Conservation (phyloP, 2,797 vertebrate genomes). For the Hippocampus kuda region DNA sequence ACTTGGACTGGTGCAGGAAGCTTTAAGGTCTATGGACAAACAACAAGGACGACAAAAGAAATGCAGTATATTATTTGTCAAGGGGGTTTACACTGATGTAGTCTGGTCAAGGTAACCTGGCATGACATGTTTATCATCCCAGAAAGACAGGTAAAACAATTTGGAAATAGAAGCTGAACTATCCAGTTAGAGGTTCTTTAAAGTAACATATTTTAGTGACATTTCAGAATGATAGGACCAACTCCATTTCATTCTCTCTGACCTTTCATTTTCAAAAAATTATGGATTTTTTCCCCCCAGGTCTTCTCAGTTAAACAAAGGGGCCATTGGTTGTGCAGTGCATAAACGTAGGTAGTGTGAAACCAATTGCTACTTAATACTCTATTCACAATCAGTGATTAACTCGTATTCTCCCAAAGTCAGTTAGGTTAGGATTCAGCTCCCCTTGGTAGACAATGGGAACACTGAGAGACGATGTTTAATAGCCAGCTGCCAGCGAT, state of each 20-base stretch:
- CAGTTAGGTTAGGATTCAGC: neutral
- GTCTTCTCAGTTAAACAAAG: neutral
- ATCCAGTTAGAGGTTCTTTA: neutral
- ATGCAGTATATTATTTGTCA: neutral
- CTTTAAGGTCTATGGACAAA: conserved; percentile 9
- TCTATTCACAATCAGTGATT: neutral
- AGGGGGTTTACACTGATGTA: neutral
- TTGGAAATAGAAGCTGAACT: neutral
- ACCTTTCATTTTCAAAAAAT: too few species aligned
- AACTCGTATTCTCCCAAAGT: neutral
- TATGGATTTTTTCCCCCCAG: neutral
- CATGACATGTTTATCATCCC: neutral
- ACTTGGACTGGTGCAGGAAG: conserved; percentile 6
- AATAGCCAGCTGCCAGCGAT: neutral
- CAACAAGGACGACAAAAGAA: neutral
- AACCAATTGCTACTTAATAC: neutral
- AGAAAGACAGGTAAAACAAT: neutral
- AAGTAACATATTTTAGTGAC: neutral
- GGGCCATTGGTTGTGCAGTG: neutral
- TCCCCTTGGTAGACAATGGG: neutral
- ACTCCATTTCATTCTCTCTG: neutral
- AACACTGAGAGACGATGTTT: neutral
- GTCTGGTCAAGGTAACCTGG: neutral
- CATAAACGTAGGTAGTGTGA: neutral
- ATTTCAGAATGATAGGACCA: neutral